Evolutionary conservation across 1,140 invertebrate genomes (phyloP).

Genomic region (Zophobas atratus): DNA sequence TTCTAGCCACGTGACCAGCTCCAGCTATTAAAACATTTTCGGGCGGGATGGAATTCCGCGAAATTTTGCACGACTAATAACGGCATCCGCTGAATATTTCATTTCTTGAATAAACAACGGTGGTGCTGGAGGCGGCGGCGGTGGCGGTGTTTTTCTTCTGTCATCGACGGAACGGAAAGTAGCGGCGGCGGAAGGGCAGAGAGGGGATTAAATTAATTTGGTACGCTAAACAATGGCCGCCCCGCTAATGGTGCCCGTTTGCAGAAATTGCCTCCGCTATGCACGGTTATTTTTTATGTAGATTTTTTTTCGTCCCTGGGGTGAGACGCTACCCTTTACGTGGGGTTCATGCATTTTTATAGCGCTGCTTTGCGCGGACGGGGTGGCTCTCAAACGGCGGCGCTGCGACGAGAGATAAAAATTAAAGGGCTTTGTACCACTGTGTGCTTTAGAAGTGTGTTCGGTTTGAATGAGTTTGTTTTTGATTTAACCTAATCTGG

Average conservation of each 20-base stretch:
- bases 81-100: slow-evolving; percentile 22
- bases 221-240: slow-evolving; percentile 63
- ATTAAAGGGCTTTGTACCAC: too few relatives aligned
- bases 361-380: slow-evolving; percentile 48
- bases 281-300: slow-evolving; percentile 64
- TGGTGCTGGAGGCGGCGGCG: slow-evolving; percentile 4
- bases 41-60: too few relatives aligned
- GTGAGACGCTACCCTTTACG: slow-evolving; percentile 59
- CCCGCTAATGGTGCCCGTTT: slow-evolving; percentile 63
- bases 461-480: too few relatives aligned
- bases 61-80: slow-evolving; percentile 6
- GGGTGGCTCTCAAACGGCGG: slow-evolving; percentile 43
- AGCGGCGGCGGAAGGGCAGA: slow-evolving; percentile 27
- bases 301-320: slow-evolving; percentile 59
- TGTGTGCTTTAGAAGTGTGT: too few relatives aligned
- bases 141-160: slow-evolving; percentile 31
- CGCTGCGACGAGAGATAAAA: background rate
- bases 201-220: slow-evolving; percentile 63
- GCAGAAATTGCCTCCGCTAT: slow-evolving; percentile 62
- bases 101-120: slow-evolving; percentile 35
- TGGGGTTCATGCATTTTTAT: slow-evolving; percentile 59
- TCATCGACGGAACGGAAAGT: slow-evolving; percentile 24
- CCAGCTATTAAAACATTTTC: too few relatives aligned
- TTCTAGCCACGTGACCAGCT: too few relatives aligned
- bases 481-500: too few relatives aligned